Evolutionary conservation across 37 sponge, comb jelly and placozoan species (phyloP), one percentile per base, ranked within the genome.

Genomic region (Oopsacas minuta): DNA sequence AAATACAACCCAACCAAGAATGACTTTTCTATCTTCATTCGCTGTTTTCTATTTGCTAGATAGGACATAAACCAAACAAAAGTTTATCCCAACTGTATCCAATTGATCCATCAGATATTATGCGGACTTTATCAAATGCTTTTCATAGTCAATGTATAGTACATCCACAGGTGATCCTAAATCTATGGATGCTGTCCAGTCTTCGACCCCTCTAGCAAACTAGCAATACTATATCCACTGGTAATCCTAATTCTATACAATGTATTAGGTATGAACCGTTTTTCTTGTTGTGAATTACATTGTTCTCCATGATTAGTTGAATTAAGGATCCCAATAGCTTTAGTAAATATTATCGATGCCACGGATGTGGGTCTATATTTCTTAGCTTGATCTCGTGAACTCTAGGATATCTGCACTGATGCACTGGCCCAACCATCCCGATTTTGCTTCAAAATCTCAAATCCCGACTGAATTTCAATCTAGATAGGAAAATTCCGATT

Each of bases 321-420:
- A 89, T 53, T 23, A 89, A 0, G 35, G 81, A 36, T 38, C 86
- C 86, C 51, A 89, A 83, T 36, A 38, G 81, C 38, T 85, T 85
- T 5, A 85, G n/a, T n/a, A n/a, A n/a, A 52, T 36, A 88, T 52
- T 28, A 84, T 51, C 0, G 82, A 36, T 36, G 83, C 85, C 1
- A 88, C 83, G 1, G 84, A 86, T 35, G 83, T 61, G 17, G 86
- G 86, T 39, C 81, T 81, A 83, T 88, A 88, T 34, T 88, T 88
- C 52, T 39, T 82, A 23, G 89, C 83, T 36, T 22, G 83, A 20
- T 53, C 53, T 81, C 75, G 39, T 32, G 37, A n/a, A n/a, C n/a
- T n/a, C n/a, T n/a, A n/a, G n/a, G n/a, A n/a, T n/a, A n/a, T n/a
- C n/a, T n/a, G n/a, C n/a, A n/a, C n/a, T n/a, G n/a, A n/a, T n/a